phyloP scores from a whole-genome alignment of 37 sponge, comb jelly and placozoan species.

The Cliona cf. orientalis region DNA sequence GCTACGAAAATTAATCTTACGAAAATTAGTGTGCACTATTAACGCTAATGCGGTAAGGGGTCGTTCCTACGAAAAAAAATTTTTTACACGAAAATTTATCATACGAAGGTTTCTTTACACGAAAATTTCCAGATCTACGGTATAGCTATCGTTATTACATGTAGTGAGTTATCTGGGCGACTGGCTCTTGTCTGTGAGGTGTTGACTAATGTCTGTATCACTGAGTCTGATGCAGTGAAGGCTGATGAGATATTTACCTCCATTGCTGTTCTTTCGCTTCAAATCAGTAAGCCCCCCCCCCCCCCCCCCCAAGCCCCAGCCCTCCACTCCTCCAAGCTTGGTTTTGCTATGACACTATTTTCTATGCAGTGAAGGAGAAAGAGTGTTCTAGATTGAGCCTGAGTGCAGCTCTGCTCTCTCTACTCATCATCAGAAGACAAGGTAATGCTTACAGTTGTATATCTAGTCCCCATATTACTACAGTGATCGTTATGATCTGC shows the following conservation, averaged over 20 bases:
- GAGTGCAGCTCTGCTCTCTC: constrained; percentile 13
- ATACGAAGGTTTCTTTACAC: too few species aligned
- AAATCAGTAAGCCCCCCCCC: too few species aligned
- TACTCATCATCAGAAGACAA: constrained; percentile 37
- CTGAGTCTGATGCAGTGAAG: constrained; percentile 40
- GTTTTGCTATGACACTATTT: not conserved
- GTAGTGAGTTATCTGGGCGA: not conserved
- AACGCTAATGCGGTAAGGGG: too few species aligned
- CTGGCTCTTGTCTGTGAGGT: constrained; percentile 34
- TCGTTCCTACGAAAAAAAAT: too few species aligned
- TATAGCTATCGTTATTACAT: not conserved
- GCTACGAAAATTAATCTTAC: too few species aligned
- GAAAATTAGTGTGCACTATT: too few species aligned
- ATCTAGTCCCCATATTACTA: not conserved
- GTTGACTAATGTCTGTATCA: constrained; percentile 49
- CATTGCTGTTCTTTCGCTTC: too few species aligned
- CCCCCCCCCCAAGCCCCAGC: too few species aligned
- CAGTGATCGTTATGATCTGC: not conserved
- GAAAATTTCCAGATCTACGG: too few species aligned
- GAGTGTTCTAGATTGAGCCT: not conserved
- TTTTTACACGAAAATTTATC: too few species aligned
- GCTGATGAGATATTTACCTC: not conserved
- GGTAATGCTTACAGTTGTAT: constrained; percentile 4
- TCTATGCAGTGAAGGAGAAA: not conserved
- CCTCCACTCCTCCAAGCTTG: too few species aligned